Evolutionary conservation across 2,797 vertebrate genomes (phyloP), one percentile per base, ranked within the genome.

Genomic region (Salmo trutta): DNA sequence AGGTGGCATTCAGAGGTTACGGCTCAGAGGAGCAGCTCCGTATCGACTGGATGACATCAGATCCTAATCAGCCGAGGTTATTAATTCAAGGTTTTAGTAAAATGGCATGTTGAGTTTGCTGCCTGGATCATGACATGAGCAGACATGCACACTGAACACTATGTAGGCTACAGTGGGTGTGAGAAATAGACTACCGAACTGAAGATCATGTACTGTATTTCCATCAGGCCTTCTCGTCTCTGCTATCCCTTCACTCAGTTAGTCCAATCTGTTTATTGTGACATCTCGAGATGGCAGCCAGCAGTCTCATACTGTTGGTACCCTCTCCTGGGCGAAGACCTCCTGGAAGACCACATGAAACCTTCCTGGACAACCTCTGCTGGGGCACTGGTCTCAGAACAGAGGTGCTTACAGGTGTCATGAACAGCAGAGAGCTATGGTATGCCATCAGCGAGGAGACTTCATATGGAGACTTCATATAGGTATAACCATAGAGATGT

Each of bases 41-140:
- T 65, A 53, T 64, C 81, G 19, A n/a, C 56, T 21, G 72, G 81
- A 83, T 84, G 88, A 86, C 82, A 81, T 86, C 87, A 82, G 79
- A 78, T 81, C 81, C 81, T 90, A 91, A 92, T 92, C 79, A 93
- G 85, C 53, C 77, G 77, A 82, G 80, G 54, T 82, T 77, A 87
- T 88, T 86, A 83, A 87, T 91, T 89, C 85, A 87, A 87, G 85
- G 76, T 88, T 90, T 77, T 82, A 29, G 31, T 75, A 69, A 51
- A 84, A 51, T 24, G 78, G 66, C 64, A 81, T 83, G 85, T 91
- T 83, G 76, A 67, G 77, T 68, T 72, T 77, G 10, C n/a, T 56
- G 5, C 54, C 77, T 65, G 79, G 71, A 74, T 85, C 75, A 65
- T 75, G 65, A 71, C 67, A 59, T 59, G 77, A 70, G 70, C 53